These are phyloP conservation scores for Iguana delicatissima DNA, from an alignment of 2,797 vertebrate genomes.

Conservation along the genomic window DNA sequence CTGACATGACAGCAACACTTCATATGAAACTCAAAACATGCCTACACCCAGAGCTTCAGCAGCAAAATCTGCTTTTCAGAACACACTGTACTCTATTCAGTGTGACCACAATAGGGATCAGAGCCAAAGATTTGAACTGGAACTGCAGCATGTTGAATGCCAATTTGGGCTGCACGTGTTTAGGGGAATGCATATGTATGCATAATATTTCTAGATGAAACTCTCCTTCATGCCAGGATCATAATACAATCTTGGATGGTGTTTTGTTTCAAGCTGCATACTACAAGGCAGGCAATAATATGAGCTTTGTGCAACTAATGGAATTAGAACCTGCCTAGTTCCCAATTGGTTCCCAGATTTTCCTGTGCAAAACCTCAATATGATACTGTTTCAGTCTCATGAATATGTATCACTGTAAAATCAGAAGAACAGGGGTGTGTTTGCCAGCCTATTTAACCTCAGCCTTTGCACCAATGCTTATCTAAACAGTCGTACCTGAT, in stretches of 20 bases:
- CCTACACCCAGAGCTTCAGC: constrained; percentile 70
- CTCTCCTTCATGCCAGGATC: constrained; percentile 42
- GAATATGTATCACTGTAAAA: background rate
- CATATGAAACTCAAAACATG: constrained; percentile 34
- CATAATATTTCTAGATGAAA: constrained; percentile 58
- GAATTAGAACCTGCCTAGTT: constrained; percentile 55
- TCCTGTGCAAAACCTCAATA: background rate
- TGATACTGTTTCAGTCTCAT: background rate
- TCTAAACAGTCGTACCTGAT: background rate
- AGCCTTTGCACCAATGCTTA: background rate
- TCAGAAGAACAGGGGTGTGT: background rate
- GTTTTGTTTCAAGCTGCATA: constrained; percentile 56
- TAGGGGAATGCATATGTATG: constrained; percentile 65
- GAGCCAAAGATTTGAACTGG: constrained; percentile 72
- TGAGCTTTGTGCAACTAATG: constrained; percentile 50
- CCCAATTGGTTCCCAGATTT: background rate
- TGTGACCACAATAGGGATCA: constrained; percentile 59
- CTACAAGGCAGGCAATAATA: constrained; percentile 59
- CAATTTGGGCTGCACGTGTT: constrained; percentile 73
- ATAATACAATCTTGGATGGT: constrained; percentile 58
- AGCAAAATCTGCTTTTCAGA: constrained; percentile 72
- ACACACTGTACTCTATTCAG: constrained; percentile 73
- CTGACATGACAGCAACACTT: constrained; percentile 22
- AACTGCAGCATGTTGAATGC: constrained; percentile 71
- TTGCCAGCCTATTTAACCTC: background rate